Evolutionary conservation across 1,140 invertebrate genomes (phyloP).

Genomic region (Thaumatotibia leucotreta): DNA sequence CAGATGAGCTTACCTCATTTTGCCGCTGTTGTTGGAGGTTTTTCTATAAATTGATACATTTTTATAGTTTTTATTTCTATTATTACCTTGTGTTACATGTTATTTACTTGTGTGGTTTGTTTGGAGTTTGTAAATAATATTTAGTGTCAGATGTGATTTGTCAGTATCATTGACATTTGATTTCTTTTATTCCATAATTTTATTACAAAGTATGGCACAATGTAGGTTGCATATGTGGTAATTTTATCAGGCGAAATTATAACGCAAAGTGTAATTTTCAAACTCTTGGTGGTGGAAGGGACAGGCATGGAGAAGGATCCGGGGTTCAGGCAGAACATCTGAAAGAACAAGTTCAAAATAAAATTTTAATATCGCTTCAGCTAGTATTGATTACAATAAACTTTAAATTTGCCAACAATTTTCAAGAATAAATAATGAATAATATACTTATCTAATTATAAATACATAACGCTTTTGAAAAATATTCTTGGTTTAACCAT

Average conservation of each 20-base stretch:
- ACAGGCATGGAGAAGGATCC: not conserved
- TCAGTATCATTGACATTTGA: not conserved
- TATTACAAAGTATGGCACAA: not conserved
- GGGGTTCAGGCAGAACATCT: not conserved
- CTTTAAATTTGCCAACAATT: constrained; percentile 31
- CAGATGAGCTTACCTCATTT: not conserved
- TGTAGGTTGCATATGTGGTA: not conserved
- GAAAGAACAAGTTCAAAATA: not conserved
- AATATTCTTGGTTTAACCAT: too few relatives aligned
- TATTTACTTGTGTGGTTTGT: not conserved
- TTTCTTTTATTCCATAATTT: not conserved
- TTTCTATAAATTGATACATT: not conserved
- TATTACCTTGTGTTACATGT: not conserved
- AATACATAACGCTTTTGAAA: not conserved
- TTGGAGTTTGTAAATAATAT: not conserved
- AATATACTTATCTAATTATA: not conserved
- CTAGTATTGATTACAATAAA: constrained; percentile 16
- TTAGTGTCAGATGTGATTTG: not conserved
- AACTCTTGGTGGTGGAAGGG: not conserved
- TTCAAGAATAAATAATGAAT: constrained; percentile 21
- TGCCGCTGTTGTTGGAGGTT: not conserved
- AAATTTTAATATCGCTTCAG: not conserved
- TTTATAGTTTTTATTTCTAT: not conserved
- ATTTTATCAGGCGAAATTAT: not conserved
- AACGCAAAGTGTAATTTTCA: not conserved